Base-by-base conservation (phyloP, 2,888 invertebrate species). In the Cryptocheilus praepositus region DNA sequence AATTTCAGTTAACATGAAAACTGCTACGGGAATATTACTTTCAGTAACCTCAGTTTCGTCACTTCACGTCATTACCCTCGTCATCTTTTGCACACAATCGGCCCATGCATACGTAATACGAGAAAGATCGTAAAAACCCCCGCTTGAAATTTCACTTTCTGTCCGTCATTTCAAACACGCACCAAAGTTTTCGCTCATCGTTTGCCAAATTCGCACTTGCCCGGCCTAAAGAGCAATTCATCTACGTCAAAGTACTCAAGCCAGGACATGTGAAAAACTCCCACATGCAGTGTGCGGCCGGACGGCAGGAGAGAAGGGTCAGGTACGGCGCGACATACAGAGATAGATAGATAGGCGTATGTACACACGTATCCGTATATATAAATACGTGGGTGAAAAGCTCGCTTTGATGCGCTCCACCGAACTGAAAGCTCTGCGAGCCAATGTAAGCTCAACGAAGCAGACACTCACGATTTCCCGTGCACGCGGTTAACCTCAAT, bases 321-420 rank as follows among this genome's bases (percentile, higher is more conserved):
- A 54, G 52, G 22, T 43, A n/a, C 21, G 22, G n/a, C 53, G 5
- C 25, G 36, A 2, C 36, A 11, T 36, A 58, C 53, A 55, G n/a
- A 36, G 55, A 55, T 55, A 51, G 7, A n/a, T 15, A 64, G 44
- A 54, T 22, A 19, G 11, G 8, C 36, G 36, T 36, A 11, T 36
- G 11, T 2, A 36, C 11, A 11, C 11, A 2, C 3, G 11, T 36
- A 11, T 36, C 3, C 11, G 11, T 36, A 36, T 36, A 53, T 43
- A 66, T 53, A 52, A 49, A 55, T 45, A 57, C 49, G 55, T 74
- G 67, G 56, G 64, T 73, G 70, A 79, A 82, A 82, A 80, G 74
- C 70, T 64, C 72, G 69, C 74, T 82, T 84, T 79, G 79, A 81
- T 76, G 71, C 79, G 82, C 80, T 79, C 70, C 78, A 77, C 25